A percentile compares a stretch with the other conserved stretches of the same genome.
These are phyloP conservation scores for Tinea pellionella DNA, from an alignment of 2,888 invertebrate species.

Conservation along the genomic window DNA sequence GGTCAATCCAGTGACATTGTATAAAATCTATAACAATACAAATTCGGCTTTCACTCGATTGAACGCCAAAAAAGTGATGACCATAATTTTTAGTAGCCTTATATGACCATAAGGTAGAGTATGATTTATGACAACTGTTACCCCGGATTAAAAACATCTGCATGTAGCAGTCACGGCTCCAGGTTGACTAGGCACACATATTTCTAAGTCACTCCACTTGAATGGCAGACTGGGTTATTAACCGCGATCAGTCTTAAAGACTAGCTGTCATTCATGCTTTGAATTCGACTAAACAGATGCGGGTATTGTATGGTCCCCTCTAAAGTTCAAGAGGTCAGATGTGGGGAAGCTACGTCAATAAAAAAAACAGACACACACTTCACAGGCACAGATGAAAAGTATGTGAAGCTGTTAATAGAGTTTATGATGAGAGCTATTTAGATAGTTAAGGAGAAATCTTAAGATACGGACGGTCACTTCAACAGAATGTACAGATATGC, in stretches of 20 bases:
- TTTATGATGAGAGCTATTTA: constrained; percentile 20
- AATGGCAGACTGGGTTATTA: too few relatives aligned
- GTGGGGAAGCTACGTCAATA: background rate
- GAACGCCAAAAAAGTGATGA: background rate
- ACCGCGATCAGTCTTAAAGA: too few relatives aligned
- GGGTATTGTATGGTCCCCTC: background rate
- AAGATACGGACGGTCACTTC: constrained; percentile 39
- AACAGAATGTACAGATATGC: constrained; percentile 30
- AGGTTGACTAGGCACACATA: too few relatives aligned
- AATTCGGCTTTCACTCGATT: constrained; percentile 34
- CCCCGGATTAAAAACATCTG: too few relatives aligned
- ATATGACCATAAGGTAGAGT: too few relatives aligned
- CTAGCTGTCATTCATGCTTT: background rate
- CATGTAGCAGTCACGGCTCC: too few relatives aligned
- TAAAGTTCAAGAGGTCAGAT: too few relatives aligned
- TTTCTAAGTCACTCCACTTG: too few relatives aligned
- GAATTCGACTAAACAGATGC: background rate
- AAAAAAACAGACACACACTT: background rate
- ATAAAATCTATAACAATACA: constrained; percentile 15
- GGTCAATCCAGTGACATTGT: constrained; percentile 28
- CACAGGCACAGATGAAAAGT: background rate
- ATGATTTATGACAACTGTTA: too few relatives aligned
- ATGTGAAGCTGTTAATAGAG: background rate
- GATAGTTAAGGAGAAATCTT: constrained; percentile 39
- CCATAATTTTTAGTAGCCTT: too few relatives aligned